A percentile compares a stretch with the other conserved stretches of the same genome.
Conservation (phyloP, 1,140 invertebrate genomes). For the Pseudomyrmex pallidus region DNA sequence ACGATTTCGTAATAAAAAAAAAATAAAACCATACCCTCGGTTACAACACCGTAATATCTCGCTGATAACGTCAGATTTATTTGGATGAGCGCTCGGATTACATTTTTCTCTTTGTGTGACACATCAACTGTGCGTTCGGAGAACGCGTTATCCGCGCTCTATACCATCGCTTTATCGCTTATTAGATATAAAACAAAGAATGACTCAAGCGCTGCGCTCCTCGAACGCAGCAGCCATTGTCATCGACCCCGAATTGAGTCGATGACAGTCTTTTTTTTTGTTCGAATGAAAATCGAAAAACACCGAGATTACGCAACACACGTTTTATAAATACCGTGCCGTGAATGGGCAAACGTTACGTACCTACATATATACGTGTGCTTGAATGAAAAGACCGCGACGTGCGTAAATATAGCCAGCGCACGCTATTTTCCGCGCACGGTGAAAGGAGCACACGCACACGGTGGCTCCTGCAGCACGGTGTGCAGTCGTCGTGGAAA, state of each 20-base stretch:
- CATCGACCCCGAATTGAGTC: background rate
- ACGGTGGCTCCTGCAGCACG: background rate
- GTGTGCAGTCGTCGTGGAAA: conserved; percentile 28
- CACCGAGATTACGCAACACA: background rate
- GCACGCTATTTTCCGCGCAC: conserved; percentile 40
- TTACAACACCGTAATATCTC: no score
- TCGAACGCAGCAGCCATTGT: no score
- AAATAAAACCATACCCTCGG: no score
- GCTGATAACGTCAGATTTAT: no score
- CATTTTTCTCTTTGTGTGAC: no score
- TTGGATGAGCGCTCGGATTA: no score
- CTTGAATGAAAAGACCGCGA: conserved; percentile 48
- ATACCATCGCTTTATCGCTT: no score
- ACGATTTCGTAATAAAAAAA: background rate
- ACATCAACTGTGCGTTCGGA: no score
- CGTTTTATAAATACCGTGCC: conserved; percentile 26
- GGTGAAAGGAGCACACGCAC: conserved; percentile 45
- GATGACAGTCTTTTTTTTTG: no score
- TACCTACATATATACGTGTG: background rate
- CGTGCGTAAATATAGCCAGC: conserved; percentile 47
- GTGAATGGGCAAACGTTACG: conserved; percentile 43
- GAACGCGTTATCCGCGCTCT: no score
- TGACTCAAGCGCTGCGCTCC: no score
- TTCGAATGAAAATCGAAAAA: background rate
- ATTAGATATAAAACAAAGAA: no score